These are phyloP conservation scores for Xestia c-nigrum DNA, from an alignment of 2,888 invertebrate genomes.

Conservation along the genomic window DNA sequence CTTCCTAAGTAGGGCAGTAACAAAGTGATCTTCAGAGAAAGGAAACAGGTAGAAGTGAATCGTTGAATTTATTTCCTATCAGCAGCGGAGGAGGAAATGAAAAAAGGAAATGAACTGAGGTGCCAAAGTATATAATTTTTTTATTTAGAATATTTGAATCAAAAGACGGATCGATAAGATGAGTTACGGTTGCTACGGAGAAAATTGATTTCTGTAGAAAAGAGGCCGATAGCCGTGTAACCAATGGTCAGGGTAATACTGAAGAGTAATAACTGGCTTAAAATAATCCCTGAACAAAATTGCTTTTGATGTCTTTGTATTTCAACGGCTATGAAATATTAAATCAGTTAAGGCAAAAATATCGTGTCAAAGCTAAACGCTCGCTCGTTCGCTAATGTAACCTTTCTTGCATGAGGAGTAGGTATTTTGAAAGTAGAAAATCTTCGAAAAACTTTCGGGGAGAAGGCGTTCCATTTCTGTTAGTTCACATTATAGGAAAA, in stretches of 20 bases:
- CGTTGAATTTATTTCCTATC: slow-evolving; percentile 60
- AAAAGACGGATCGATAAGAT: slow-evolving; percentile 22
- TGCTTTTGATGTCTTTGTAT: not conserved
- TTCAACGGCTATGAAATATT: not conserved
- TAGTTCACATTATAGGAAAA: slow-evolving; percentile 1
- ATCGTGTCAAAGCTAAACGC: not conserved
- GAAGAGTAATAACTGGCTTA: not conserved
- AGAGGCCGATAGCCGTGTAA: not conserved
- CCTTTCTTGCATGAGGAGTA: not conserved
- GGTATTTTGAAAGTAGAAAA: slow-evolving; percentile 10
- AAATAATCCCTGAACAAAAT: slow-evolving; percentile 2
- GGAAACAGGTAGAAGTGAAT: slow-evolving; percentile 55
- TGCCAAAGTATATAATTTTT: slow-evolving; percentile 40
- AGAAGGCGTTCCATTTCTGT: slow-evolving; percentile 4
- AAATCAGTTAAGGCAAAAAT: slow-evolving; percentile 7
- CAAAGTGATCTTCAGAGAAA: slow-evolving; percentile 45
- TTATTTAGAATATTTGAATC: slow-evolving; percentile 40
- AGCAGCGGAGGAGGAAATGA: slow-evolving; percentile 55
- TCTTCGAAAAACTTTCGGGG: slow-evolving; percentile 6
- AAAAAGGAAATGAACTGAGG: slow-evolving; percentile 58
- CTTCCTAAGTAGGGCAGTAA: slow-evolving; percentile 26
- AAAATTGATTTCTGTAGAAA: slow-evolving; percentile 5
- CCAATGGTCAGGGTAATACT: not conserved
- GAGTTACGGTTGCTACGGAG: not conserved
- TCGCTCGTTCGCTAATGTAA: not conserved